A percentile compares a stretch with the other conserved stretches of the same genome.
Evolutionary conservation across 2,797 vertebrate genomes (phyloP).

Genomic region (Galagoides demidoff): DNA sequence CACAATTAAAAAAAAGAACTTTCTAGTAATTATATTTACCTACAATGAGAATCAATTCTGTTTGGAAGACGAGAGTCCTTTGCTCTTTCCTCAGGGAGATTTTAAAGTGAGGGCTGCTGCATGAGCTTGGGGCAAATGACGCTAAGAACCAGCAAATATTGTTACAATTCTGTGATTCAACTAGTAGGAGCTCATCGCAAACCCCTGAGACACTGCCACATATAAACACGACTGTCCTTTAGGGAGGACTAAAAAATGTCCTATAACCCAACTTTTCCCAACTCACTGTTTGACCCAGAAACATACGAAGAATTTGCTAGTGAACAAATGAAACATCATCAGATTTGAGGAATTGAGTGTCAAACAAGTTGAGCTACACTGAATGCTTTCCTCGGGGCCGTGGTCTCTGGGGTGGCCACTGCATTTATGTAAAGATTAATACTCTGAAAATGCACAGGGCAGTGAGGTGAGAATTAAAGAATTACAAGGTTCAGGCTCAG

Average conservation of each 20-base stretch:
- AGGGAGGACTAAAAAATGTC: neutral
- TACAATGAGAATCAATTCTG: neutral
- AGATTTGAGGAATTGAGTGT: neutral
- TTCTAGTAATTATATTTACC: neutral
- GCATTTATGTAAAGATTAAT: neutral
- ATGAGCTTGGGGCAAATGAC: neutral
- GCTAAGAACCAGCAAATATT: neutral
- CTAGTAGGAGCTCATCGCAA: neutral
- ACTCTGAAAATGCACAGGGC: constrained; percentile 23
- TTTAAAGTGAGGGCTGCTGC: neutral
- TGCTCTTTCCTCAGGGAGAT: neutral
- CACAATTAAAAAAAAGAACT: neutral
- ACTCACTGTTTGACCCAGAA: neutral
- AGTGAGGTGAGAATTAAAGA: constrained; percentile 12
- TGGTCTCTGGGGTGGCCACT: neutral
- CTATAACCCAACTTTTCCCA: neutral
- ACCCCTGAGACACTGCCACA: neutral
- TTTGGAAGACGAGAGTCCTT: neutral
- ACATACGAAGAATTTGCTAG: neutral
- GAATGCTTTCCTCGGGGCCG: neutral
- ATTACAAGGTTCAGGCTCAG: neutral
- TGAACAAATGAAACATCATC: neutral
- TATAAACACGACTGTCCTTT: neutral
- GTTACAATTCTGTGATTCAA: neutral
- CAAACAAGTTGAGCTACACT: neutral